phyloP scores from a whole-genome alignment of 2,888 invertebrate genomes.

The Drosophila quinaria region DNA sequence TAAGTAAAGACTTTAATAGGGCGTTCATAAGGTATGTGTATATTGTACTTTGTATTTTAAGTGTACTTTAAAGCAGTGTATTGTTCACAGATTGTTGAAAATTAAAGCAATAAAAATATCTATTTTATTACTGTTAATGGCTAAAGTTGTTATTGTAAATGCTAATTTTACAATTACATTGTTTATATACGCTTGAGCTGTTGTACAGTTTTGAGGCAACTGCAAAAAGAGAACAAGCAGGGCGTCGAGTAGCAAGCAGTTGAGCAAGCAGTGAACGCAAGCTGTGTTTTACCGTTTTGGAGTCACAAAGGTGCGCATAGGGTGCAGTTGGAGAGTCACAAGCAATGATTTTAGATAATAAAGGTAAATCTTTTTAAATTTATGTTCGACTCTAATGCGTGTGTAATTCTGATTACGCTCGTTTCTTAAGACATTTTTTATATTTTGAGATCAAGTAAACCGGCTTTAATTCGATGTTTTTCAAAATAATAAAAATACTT shows the following conservation, averaged over 20 bases:
- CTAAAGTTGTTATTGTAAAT: not conserved
- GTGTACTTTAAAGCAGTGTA: conserved; percentile 17
- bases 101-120: conserved; percentile 48
- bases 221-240: conserved; percentile 1
- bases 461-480: too few species aligned
- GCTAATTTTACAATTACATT: not conserved
- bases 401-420: too few species aligned
- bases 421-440: too few species aligned
- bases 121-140: conserved; percentile 39
- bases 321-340: not conserved
- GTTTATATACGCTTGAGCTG: not conserved
- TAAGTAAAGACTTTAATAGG: conserved; percentile 45
- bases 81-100: conserved; percentile 26
- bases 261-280: not conserved
- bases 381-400: not conserved
- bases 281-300: not conserved
- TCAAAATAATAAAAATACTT: not conserved
- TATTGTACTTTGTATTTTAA: conserved; percentile 37
- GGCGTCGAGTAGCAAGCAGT: not conserved
- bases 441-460: too few species aligned
- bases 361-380: not conserved
- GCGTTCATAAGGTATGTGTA: conserved; percentile 49
- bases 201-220: not conserved
- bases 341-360: not conserved
- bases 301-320: not conserved